Conservation (phyloP, 1,140 invertebrate species). For the Oscheius sp. region DNA sequence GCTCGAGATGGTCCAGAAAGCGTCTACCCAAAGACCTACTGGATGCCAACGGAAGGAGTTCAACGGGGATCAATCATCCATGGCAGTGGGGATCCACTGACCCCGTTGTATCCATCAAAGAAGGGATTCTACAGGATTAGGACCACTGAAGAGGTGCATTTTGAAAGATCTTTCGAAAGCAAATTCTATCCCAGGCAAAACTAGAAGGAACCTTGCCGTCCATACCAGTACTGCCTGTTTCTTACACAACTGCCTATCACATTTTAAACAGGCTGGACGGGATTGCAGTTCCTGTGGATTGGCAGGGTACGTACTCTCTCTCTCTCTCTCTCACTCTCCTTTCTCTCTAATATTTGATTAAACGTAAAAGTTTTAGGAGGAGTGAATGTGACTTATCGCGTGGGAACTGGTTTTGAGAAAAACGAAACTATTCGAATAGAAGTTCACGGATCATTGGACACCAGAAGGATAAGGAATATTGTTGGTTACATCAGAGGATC, state of each 20-base stretch:
- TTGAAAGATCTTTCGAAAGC: background rate
- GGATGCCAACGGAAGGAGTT: slow-evolving; percentile 50
- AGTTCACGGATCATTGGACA: slow-evolving; percentile 48
- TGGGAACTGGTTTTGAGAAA: slow-evolving; percentile 46
- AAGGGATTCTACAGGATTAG: slow-evolving; percentile 21
- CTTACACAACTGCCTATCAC: slow-evolving; percentile 56
- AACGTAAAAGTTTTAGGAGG: slow-evolving; percentile 37
- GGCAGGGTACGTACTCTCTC: slow-evolving; percentile 42
- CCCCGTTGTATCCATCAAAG: slow-evolving; percentile 50
- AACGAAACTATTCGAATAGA: slow-evolving; percentile 44
- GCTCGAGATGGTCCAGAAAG: slow-evolving; percentile 45
- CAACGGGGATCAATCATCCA: slow-evolving; percentile 50
- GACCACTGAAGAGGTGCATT: slow-evolving; percentile 32
- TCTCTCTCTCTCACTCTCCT: background rate
- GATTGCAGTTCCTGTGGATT: slow-evolving; percentile 44
- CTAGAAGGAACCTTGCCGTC: slow-evolving; percentile 37
- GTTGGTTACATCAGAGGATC: slow-evolving; percentile 53
- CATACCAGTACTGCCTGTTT: slow-evolving; percentile 57
- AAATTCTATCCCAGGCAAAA: slow-evolving; percentile 24
- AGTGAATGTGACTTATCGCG: slow-evolving; percentile 59
- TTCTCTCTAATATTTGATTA: background rate
- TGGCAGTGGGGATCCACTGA: slow-evolving; percentile 55
- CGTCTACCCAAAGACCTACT: slow-evolving; percentile 51
- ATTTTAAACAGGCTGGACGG: slow-evolving; percentile 48
- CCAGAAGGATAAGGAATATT: slow-evolving; percentile 51